phyloP scores from a whole-genome alignment of 1,140 invertebrate genomes.

The Zaprionus kolodkinae region DNA sequence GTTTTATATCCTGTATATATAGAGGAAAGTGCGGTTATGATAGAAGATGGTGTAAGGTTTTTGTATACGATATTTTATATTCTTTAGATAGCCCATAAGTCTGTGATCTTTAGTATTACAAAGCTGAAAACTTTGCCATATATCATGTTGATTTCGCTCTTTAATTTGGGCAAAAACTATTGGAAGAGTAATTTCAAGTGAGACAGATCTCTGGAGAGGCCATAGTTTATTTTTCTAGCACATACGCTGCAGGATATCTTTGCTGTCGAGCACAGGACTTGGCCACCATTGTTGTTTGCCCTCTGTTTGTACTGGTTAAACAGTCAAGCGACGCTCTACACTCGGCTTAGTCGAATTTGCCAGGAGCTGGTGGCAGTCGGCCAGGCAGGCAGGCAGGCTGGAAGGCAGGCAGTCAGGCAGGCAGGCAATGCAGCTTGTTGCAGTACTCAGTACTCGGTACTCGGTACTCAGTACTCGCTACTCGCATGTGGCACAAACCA shows the following conservation, averaged over 20 bases:
- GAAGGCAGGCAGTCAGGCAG: not conserved
- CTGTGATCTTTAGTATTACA: not conserved
- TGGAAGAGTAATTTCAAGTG: no score
- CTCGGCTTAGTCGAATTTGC: constrained; percentile 28
- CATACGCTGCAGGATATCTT: constrained; percentile 14
- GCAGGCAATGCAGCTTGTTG: constrained; percentile 23
- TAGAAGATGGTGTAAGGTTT: not conserved
- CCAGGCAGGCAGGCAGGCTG: not conserved
- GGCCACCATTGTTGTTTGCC: constrained; percentile 12
- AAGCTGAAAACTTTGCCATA: not conserved
- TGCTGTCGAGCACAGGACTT: not conserved
- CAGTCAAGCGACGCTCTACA: constrained; percentile 12
- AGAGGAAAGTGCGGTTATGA: not conserved
- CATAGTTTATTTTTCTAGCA: no score
- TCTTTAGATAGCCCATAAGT: no score
- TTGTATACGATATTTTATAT: not conserved
- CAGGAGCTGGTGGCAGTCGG: constrained; percentile 11
- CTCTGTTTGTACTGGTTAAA: constrained; percentile 31
- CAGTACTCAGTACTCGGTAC: constrained; percentile 14
- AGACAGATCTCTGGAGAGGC: no score
- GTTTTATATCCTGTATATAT: constrained; percentile 25
- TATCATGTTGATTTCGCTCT: not conserved
- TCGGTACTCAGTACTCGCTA: constrained; percentile 31
- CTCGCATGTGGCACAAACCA: constrained; percentile 68
- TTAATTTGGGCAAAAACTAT: no score